Evolutionary conservation across 2,888 invertebrate species (phyloP).

Genomic region (Tigriopus californicus): DNA sequence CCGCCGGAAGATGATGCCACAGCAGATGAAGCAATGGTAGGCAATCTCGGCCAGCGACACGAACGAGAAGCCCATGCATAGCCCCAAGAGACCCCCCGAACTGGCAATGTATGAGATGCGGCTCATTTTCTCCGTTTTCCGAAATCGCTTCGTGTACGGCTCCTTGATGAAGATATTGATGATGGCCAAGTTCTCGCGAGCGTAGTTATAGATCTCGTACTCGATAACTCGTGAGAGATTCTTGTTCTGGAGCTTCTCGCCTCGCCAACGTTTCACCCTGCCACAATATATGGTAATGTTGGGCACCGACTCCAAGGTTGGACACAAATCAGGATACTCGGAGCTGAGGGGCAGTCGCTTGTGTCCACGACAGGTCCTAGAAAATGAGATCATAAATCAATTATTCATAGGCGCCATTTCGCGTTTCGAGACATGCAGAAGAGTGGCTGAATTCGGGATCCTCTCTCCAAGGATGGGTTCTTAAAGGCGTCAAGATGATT

Average conservation of each 20-base stretch:
- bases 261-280: conserved; percentile 4
- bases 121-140: conserved; percentile 15
- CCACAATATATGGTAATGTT: neutral
- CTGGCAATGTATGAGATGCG: conserved; percentile 13
- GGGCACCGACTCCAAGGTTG: conserved; percentile 4
- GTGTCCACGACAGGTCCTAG: conserved; percentile 9
- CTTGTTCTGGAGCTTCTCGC: conserved; percentile 4
- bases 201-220: conserved; percentile 14
- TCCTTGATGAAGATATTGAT: conserved; percentile 16
- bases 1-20: neutral
- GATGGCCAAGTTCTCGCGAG: conserved; percentile 11
- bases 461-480: too few species aligned
- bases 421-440: too few species aligned
- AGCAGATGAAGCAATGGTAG: conserved; percentile 13
- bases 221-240: conserved; percentile 7
- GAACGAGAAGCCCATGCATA: conserved; percentile 15
- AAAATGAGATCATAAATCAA: neutral
- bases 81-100: conserved; percentile 14
- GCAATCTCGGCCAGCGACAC: conserved; percentile 11
- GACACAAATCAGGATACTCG: conserved; percentile 7
- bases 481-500: too few species aligned
- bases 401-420: too few species aligned
- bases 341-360: conserved; percentile 7
- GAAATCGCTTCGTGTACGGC: conserved; percentile 13
- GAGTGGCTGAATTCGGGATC: too few species aligned